A percentile compares a stretch with the other conserved stretches of the same genome.
phyloP scores from a whole-genome alignment of 2,113 vertebrate genomes.

The Mastomys coucha region DNA sequence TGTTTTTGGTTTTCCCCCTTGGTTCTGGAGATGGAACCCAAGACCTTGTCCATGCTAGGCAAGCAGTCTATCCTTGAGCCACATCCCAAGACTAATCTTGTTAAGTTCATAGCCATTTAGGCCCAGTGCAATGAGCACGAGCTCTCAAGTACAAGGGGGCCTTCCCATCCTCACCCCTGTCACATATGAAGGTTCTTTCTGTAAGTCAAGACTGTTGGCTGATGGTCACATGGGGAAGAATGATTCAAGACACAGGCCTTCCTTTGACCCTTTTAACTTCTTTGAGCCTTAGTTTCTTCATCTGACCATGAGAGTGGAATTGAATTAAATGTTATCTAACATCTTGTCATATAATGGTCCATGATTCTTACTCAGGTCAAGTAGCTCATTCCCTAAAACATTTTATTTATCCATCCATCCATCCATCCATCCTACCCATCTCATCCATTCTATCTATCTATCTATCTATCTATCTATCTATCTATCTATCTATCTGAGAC shows the following conservation, averaged over 20 bases:
- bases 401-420: neutral
- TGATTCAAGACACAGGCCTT: neutral
- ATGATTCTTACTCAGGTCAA: neutral
- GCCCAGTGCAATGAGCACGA: neutral
- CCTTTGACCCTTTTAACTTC: neutral
- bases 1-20: neutral
- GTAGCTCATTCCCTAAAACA: neutral
- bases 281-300: neutral
- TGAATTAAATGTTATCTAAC: neutral
- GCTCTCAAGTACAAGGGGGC: neutral
- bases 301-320: neutral
- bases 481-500: neutral
- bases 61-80: neutral
- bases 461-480: neutral
- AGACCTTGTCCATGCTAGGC: neutral
- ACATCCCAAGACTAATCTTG: neutral
- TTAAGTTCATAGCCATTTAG: neutral
- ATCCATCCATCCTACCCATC: neutral
- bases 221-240: neutral
- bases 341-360: neutral
- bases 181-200: neutral
- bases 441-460: neutral
- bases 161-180: neutral
- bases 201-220: neutral
- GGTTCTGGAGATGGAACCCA: neutral